Evolutionary conservation across 2,888 invertebrate genomes (phyloP).

Genomic region (Nemotelus pantherinus): DNA sequence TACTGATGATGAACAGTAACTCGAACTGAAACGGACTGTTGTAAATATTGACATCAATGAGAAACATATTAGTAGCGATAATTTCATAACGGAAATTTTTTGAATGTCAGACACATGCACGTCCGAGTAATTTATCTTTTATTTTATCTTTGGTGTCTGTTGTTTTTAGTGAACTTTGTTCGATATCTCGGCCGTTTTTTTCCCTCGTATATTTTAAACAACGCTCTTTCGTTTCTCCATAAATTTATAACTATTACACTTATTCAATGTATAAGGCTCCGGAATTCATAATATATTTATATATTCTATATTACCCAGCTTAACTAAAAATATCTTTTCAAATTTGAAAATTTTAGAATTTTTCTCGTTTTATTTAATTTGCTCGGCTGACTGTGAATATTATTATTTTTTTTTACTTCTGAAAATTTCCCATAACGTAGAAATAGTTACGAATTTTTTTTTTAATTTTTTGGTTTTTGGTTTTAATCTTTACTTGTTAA

Average conservation of each 20-base stretch:
- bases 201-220: background rate
- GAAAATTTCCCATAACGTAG: too few species aligned
- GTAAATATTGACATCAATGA: background rate
- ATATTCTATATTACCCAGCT: background rate
- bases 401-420: too few species aligned
- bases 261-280: background rate
- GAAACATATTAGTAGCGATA: background rate
- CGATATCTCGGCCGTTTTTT: background rate
- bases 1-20: background rate
- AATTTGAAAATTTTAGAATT: background rate
- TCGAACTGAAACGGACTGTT: background rate
- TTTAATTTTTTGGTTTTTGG: too few species aligned
- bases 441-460: too few species aligned
- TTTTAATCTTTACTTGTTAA: too few species aligned
- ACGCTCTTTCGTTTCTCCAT: background rate
- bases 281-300: background rate
- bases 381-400: too few species aligned
- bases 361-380: too few species aligned
- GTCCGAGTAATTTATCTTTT: background rate
- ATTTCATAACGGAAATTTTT: slow-evolving; percentile 1
- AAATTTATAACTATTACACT: background rate
- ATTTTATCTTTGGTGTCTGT: background rate
- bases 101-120: background rate
- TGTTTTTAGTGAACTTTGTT: too few species aligned
- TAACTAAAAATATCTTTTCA: background rate